These are phyloP conservation scores for Noctua janthina DNA, from an alignment of 2,888 invertebrate genomes.

Conservation along the genomic window DNA sequence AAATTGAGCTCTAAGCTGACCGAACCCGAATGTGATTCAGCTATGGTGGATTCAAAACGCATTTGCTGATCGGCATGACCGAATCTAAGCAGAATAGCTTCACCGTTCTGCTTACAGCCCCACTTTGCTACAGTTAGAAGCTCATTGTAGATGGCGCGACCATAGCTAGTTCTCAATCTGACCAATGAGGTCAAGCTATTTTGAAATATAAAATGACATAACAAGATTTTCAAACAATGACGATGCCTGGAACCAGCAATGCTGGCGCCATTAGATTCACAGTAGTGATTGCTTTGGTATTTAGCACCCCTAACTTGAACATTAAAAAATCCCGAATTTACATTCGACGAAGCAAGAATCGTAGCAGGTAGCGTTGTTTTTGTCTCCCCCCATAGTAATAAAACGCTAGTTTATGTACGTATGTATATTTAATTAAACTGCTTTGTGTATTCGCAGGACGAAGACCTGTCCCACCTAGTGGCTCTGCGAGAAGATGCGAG, in stretches of 20 bases:
- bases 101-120: too few relatives aligned
- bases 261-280: not conserved
- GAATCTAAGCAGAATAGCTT: not conserved
- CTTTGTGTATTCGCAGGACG: constrained; percentile 63
- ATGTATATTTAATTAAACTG: not conserved
- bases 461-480: constrained; percentile 75
- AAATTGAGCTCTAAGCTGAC: not conserved
- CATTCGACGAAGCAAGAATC: not conserved
- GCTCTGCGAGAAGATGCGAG: constrained; percentile 89
- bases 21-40: not conserved
- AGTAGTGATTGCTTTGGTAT: not conserved
- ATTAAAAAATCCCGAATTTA: not conserved
- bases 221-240: not conserved
- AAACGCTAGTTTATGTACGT: not conserved
- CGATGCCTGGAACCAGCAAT: not conserved
- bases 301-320: not conserved
- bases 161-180: not conserved
- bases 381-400: not conserved
- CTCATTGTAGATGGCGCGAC: not conserved
- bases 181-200: not conserved
- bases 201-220: not conserved
- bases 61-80: not conserved
- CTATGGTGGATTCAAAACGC: not conserved
- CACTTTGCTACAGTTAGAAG: not conserved
- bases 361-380: not conserved